Evolutionary conservation across 2,113 vertebrate species (phyloP).

Genomic region (Dolichotis patagonum): DNA sequence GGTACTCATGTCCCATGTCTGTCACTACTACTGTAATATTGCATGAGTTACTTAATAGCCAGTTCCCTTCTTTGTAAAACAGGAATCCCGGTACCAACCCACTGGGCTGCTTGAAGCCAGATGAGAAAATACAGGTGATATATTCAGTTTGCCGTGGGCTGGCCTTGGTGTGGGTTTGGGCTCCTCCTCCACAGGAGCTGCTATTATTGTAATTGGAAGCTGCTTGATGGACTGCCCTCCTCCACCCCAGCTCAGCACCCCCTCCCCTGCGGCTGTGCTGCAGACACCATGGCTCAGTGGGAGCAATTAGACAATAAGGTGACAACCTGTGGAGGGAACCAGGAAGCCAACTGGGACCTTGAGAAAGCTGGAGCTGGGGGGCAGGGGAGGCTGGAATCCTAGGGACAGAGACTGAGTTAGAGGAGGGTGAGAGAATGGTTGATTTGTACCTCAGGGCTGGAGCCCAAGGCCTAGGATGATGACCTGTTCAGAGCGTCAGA

Average conservation of each 20-base stretch:
- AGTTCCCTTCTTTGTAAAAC: not conserved
- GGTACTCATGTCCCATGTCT: not conserved
- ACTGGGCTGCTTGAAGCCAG: not conserved
- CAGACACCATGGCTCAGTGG: not conserved
- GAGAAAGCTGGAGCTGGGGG: not conserved
- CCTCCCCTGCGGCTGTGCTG: not conserved
- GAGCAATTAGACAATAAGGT: constrained; percentile 68
- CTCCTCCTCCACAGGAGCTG: not conserved
- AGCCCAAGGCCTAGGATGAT: constrained; percentile 43
- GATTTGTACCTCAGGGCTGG: not conserved
- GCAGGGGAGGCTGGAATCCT: not conserved
- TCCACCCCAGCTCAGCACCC: not conserved
- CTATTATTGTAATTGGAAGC: not conserved
- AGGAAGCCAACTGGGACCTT: not conserved
- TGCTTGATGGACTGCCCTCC: not conserved
- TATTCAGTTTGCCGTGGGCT: not conserved
- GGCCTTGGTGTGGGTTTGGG: not conserved
- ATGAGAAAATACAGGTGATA: not conserved
- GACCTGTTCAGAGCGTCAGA: constrained; percentile 28
- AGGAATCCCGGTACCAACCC: not conserved
- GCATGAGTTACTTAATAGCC: not conserved
- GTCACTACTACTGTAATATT: not conserved
- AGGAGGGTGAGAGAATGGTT: not conserved
- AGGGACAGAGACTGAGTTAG: constrained; percentile 33
- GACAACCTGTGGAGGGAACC: not conserved